Evolutionary conservation across 2,888 invertebrate genomes (phyloP), one percentile per base, ranked within the genome.

Genomic region (Philereme transversata): DNA sequence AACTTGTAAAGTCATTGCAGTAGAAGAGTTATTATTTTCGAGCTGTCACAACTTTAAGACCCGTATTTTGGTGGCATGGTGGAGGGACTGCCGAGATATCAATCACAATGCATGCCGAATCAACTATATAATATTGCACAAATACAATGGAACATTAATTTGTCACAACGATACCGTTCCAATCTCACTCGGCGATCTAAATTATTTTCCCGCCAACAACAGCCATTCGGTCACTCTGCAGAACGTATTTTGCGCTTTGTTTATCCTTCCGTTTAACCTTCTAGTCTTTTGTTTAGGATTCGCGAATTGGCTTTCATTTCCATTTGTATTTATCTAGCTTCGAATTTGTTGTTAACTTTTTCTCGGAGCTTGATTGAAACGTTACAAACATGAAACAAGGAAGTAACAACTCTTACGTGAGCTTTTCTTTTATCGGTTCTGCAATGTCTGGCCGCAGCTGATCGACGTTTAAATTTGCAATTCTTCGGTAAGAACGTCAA

Each of bases 261-360:
- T 5, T 9, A 34, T 43, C 34, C 11, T 11, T 58, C 47, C 51
- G 41, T 57, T 57, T 34, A 36, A 35, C 44, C 9, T 49, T 44
- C 38, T 48, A 50, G 44, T 50, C 49, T 56, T 56, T 54, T 43
- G 47, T 41, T 52, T 5, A 41, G 11, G 8, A 4, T 5, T 41
- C 40, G 35, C 8, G 41, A 48, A 41, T 33, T 8, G 22, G 41
- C 41, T 52, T 58, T 48, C 36, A 7, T 46, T 51, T 51, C 36
- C 6, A 6, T 53, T 53, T 53, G 33, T 53, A 45, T 59, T 51
- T 51, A 57, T 51, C 5, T 59, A 36, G 49, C 44, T 44, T 44
- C 5, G 38, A 36, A 52, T 48, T 52, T 41, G 41, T 47, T 44
- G 46, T 36, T 47, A 33, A 45, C 41, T 50, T 53, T 58, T 48